Evolutionary conservation across 35 echinoderm and acorn worm genomes (phyloP).

Genomic region (Amphiura filiformis): DNA sequence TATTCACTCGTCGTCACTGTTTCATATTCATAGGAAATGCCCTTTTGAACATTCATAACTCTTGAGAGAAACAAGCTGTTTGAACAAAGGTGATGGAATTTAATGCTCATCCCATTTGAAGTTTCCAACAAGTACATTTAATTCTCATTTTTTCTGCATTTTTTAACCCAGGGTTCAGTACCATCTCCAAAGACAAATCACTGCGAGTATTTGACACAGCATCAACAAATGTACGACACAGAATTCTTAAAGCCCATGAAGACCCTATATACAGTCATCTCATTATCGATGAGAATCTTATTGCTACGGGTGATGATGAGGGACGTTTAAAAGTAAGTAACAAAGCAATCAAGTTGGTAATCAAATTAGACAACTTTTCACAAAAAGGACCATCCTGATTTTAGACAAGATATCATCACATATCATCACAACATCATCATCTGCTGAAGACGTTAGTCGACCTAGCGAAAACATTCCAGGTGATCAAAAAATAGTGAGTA

Average conservation of each 20-base stretch:
- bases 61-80: neutral
- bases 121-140: no score
- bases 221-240: constrained; percentile 36
- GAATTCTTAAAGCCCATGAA: constrained; percentile 71
- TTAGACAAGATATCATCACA: no score
- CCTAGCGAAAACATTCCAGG: no score
- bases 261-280: constrained; percentile 61
- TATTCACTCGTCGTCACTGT: no score
- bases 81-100: neutral
- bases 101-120: no score
- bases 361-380: no score
- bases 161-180: constrained; percentile 44
- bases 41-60: neutral
- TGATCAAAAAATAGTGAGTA: no score
- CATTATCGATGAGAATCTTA: constrained; percentile 62
- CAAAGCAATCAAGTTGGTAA: no score
- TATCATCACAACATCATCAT: no score
- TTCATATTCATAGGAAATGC: no score
- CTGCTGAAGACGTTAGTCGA: no score
- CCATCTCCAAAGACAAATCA: constrained; percentile 93
- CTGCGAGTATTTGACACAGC: constrained; percentile 62
- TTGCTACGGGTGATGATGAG: constrained; percentile 94
- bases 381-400: no score
- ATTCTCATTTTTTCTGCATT: neutral
- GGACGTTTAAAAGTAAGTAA: constrained; percentile 77